Base-by-base conservation (phyloP, 2,113 vertebrate genomes). In the Lepus americanus region DNA sequence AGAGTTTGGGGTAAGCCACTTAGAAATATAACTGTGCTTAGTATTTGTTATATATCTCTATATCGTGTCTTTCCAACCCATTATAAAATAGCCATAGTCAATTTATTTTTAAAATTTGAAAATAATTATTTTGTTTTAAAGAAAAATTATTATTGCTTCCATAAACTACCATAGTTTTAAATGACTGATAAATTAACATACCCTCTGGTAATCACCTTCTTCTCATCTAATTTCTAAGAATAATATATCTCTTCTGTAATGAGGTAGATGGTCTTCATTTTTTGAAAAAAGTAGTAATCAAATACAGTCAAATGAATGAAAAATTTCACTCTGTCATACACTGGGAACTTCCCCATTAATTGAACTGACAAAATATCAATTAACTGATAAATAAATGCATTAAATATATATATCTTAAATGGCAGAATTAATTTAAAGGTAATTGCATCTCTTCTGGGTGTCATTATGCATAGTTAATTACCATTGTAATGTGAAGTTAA, bases 381-480 rank as follows among this genome's bases (percentile, higher is more conserved):
- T 97, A 63, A 13, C 87, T 96, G 95, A 97, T 83, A 92, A 97
- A 92, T 87, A 89, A 96, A 95, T 59, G 23, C 4, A 90, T 85
- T 93, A 92, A 96, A 95, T 91, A 25, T 90, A 77, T 59, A 82
- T 73, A 86, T 97, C 83, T 97, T 97, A 94, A 92, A 88, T 25
- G 96, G 74, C 2, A 23, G 33, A 44, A 96, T 96, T 80, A 51
- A 94, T 98, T 96, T 97, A 88, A 89, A 97, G 83, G 23, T 95
- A 96, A 97, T 97, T 97, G 36, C 20, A 88, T 77, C 10, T 97
- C 92, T 94, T 94, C 70, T 70, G 86, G n/a, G 76, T 93, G 81
- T 91, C 7, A 94, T 77, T 97, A 97, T 85, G 74, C 55, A 90
- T 23, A 94, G 63, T 96, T 97, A 98, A 97, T 97, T 97, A 93